phyloP scores from a whole-genome alignment of 2,797 vertebrate species.

The Sus cebifrons region DNA sequence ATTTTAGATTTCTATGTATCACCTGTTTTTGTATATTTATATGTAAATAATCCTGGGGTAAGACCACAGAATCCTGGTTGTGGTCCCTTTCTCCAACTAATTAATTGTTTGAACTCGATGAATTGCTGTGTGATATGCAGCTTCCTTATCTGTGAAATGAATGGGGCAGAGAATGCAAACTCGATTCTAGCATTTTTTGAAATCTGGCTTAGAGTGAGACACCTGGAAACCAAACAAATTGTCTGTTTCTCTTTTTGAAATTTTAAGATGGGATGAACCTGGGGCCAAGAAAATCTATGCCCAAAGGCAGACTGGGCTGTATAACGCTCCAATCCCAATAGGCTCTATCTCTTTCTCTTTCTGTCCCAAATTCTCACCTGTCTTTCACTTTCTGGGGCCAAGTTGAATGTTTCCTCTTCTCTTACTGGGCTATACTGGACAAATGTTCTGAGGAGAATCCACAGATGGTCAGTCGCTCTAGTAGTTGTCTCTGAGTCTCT shows the following conservation, averaged over 20 bases:
- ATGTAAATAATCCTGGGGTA: neutral
- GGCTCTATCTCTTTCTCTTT: neutral
- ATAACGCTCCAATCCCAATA: fast-evolving
- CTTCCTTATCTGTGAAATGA: neutral
- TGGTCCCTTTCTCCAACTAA: neutral
- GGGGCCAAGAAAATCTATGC: neutral
- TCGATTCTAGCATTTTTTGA: neutral
- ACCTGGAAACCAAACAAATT: neutral
- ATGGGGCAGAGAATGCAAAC: neutral
- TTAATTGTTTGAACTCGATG: too few species aligned
- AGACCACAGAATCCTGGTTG: neutral
- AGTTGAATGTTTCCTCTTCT: neutral
- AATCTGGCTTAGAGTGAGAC: neutral
- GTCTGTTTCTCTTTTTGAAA: neutral
- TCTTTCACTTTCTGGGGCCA: neutral
- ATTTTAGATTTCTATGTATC: neutral
- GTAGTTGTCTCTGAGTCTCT: neutral
- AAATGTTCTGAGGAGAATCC: neutral
- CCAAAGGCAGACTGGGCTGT: neutral
- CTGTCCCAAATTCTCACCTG: neutral
- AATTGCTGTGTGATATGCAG: neutral
- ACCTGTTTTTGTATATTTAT: neutral
- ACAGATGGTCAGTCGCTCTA: neutral
- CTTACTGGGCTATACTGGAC: neutral
- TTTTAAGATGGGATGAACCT: neutral